These are phyloP conservation scores for Cacatua alba DNA, from an alignment of 2,113 vertebrate genomes.

Conservation along the genomic window DNA sequence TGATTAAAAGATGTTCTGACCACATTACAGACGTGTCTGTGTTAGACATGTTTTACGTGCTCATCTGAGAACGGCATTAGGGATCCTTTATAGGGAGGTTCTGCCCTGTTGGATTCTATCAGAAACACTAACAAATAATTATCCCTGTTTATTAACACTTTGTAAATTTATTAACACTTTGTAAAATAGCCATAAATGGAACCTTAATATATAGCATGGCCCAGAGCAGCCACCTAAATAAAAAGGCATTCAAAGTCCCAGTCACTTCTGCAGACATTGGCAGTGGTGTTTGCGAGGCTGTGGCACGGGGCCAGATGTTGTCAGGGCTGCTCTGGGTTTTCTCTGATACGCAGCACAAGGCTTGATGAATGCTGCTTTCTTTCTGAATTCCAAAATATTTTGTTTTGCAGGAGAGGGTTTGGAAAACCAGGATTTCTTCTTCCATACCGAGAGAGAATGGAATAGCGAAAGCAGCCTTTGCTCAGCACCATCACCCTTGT, in stretches of 20 bases:
- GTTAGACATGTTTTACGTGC: background rate
- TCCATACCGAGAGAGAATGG: background rate
- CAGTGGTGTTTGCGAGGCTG: background rate
- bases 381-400: background rate
- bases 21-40: background rate
- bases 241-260: background rate
- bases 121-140: slow-evolving; percentile 29
- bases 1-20: background rate
- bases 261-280: background rate
- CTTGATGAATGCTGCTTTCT: slow-evolving; percentile 20
- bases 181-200: slow-evolving; percentile 54
- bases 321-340: slow-evolving; percentile 37
- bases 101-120: slow-evolving; percentile 33
- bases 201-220: background rate
- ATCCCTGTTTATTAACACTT: slow-evolving; percentile 23
- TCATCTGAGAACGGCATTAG: background rate
- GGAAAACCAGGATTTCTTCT: background rate
- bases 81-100: background rate
- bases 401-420: background rate
- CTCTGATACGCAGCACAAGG: background rate
- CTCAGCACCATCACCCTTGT: rapidly evolving
- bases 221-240: background rate
- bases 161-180: slow-evolving; percentile 65
- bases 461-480: rapidly evolving
- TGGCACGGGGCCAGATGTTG: slow-evolving; percentile 16